Evolutionary conservation across 2,888 invertebrate species (phyloP).

Genomic region (Tubulanus polymorphus): DNA sequence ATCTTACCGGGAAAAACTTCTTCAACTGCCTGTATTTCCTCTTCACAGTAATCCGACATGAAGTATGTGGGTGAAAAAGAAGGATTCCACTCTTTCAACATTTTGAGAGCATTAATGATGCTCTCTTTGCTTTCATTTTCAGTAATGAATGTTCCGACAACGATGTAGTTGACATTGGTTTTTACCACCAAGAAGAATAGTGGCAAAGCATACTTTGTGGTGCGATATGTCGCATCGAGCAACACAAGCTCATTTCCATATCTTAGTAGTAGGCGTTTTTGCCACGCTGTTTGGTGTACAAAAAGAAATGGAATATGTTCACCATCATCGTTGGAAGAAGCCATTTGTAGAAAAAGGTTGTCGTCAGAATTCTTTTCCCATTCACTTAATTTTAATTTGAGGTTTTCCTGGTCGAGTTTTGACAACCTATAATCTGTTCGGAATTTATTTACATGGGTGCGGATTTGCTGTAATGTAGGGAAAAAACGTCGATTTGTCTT

Average conservation of each 20-base stretch:
- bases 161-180: constrained; percentile 20
- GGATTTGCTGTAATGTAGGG: background rate
- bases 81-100: constrained; percentile 15
- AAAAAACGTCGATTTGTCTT: background rate
- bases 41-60: constrained; percentile 15
- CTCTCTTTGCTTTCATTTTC: constrained; percentile 10
- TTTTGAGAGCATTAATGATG: constrained; percentile 14
- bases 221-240: constrained; percentile 20
- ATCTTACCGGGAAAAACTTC: constrained; percentile 19
- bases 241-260: constrained; percentile 21
- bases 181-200: constrained; percentile 17
- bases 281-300: constrained; percentile 16
- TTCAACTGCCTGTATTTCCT: constrained; percentile 18
- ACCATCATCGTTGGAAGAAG: background rate
- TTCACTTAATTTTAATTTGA: background rate
- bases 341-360: background rate
- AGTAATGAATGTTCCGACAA: constrained; percentile 18
- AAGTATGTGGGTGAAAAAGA: constrained; percentile 14
- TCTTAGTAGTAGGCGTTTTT: constrained; percentile 13
- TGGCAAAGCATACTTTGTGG: constrained; percentile 20
- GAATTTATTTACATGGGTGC: background rate
- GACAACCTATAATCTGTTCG: no score
- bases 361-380: background rate
- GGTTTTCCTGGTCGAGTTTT: background rate
- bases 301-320: constrained; percentile 12